phyloP scores from a whole-genome alignment of 2,113 vertebrate species.

The Syngnathus scovelli region DNA sequence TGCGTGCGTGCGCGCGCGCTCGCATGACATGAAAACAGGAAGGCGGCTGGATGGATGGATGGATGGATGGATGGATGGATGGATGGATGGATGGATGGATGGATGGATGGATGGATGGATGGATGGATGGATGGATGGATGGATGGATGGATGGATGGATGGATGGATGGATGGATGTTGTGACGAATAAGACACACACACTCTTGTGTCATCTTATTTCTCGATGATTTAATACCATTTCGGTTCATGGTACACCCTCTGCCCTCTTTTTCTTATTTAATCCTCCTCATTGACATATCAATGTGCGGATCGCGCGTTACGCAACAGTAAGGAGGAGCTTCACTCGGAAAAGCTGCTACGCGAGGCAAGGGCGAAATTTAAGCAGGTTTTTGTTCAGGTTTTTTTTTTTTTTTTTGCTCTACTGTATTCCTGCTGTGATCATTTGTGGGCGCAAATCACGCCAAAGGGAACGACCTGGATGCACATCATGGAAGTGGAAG shows the following conservation, averaged over 20 bases:
- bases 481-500: conserved; percentile 10
- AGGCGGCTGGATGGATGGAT: not conserved
- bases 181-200: conserved; percentile 24
- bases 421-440: conserved; percentile 62
- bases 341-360: conserved; percentile 24
- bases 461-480: conserved; percentile 48
- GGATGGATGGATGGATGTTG: not conserved
- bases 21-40: conserved; percentile 1
- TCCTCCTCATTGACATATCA: conserved; percentile 13
- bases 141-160: too few species aligned
- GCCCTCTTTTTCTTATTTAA: conserved; percentile 6
- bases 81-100: not conserved
- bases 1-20: not conserved
- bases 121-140: too few species aligned
- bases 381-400: conserved; percentile 48
- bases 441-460: conserved; percentile 69
- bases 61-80: not conserved
- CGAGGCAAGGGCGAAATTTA: conserved; percentile 60
- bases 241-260: not conserved
- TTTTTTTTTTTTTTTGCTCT: conserved; percentile 50
- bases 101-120: too few species aligned
- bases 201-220: not conserved
- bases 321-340: conserved; percentile 53
- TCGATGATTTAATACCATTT: not conserved
- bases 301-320: conserved; percentile 37